A percentile compares a stretch with the other conserved stretches of the same genome.
phyloP scores from a whole-genome alignment of 2,797 vertebrate genomes.

The Okamejei kenojei region DNA sequence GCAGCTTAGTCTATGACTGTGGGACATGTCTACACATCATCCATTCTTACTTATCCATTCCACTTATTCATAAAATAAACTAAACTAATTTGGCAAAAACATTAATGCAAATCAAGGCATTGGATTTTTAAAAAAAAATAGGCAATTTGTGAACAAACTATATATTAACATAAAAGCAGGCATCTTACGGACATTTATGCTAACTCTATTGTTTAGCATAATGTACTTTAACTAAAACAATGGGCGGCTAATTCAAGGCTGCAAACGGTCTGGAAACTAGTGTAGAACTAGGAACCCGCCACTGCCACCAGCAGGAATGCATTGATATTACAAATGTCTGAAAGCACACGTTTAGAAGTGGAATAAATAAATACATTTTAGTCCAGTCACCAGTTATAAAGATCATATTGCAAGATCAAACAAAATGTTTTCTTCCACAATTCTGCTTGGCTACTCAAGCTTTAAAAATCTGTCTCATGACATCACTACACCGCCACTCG shows the following conservation, averaged over 20 bases:
- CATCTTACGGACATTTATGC: background rate
- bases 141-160: background rate
- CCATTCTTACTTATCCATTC: too few relatives aligned
- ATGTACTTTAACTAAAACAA: background rate
- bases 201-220: background rate
- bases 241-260: background rate
- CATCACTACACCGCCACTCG: background rate
- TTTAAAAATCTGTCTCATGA: background rate
- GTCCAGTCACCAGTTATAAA: background rate
- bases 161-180: background rate
- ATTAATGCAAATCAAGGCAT: background rate
- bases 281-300: background rate
- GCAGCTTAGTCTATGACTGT: background rate
- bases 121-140: background rate
- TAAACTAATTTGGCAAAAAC: background rate
- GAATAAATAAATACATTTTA: too few relatives aligned
- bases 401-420: constrained; percentile 3
- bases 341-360: background rate
- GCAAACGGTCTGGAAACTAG: background rate
- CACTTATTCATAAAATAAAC: background rate
- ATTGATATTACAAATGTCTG: background rate
- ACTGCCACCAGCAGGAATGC: background rate
- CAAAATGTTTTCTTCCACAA: background rate
- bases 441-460: background rate
- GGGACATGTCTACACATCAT: background rate